These are phyloP conservation scores for Siphamia tubifer DNA, from an alignment of 2,113 vertebrate genomes.

Conservation along the genomic window DNA sequence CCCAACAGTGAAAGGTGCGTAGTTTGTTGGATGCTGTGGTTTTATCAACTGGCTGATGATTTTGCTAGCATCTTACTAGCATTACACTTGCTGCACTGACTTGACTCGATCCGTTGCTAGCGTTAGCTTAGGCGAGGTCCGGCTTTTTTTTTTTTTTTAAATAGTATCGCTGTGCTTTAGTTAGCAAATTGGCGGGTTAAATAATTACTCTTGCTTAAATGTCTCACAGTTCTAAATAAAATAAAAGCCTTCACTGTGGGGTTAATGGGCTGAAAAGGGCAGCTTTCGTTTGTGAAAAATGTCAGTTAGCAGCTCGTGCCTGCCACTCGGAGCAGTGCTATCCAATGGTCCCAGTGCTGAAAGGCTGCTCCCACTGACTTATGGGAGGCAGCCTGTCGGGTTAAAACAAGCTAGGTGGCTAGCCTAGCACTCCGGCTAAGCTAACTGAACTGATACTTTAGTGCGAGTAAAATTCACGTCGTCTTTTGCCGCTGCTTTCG, in stretches of 20 bases:
- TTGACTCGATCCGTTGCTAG: conserved; percentile 54
- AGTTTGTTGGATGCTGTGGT: conserved; percentile 10
- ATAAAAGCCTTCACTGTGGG: not conserved
- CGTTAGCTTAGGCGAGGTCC: conserved; percentile 74
- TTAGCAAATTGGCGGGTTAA: not conserved
- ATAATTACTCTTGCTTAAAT: not conserved
- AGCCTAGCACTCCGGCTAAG: conserved; percentile 47
- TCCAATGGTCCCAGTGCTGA: conserved; percentile 73
- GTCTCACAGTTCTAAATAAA: not conserved
- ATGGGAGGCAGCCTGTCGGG: conserved; percentile 1
- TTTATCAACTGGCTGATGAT: conserved; percentile 20
- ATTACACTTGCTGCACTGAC: conserved; percentile 51
- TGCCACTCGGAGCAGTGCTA: conserved; percentile 43
- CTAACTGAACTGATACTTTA: conserved; percentile 46
- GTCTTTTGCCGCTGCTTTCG: not conserved
- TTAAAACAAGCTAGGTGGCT: conserved; percentile 41
- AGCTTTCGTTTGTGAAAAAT: conserved; percentile 13
- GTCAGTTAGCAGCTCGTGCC: conserved; percentile 5
- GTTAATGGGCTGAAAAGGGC: not conserved
- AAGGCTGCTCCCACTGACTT: conserved; percentile 23
- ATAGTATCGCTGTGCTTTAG: conserved; percentile 42
- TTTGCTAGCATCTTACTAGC: conserved; percentile 56
- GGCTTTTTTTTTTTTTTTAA: too few species aligned
- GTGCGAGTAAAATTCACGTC: conserved; percentile 14
- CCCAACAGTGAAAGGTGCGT: conserved; percentile 54